These are phyloP conservation scores for Suncus etruscus DNA, from an alignment of 2,113 vertebrate species.

Conservation along the genomic window DNA sequence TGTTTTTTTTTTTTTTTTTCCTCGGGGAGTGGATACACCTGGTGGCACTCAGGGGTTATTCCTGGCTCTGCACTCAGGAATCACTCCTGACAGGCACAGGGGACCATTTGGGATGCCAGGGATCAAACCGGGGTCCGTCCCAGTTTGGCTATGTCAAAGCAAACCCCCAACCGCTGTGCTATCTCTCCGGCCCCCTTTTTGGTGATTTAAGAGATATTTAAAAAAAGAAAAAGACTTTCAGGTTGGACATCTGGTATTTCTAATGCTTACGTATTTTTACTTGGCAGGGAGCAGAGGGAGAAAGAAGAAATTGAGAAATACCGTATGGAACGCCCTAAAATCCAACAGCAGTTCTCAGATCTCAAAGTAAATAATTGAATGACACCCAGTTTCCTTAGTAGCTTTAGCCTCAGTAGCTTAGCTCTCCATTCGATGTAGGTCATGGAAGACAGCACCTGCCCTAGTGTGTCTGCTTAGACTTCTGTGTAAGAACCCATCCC, in stretches of 20 bases:
- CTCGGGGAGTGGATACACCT: too few species aligned
- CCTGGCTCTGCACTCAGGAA: too few species aligned
- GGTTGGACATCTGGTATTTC: neutral
- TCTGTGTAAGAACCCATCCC: too few species aligned
- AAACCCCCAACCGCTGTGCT: too few species aligned
- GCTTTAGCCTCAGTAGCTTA: neutral
- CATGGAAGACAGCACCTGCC: neutral
- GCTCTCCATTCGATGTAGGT: neutral
- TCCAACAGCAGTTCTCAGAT: constrained; percentile 99
- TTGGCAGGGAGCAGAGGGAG: constrained; percentile 94
- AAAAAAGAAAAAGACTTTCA: neutral
- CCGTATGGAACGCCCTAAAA: constrained; percentile 98
- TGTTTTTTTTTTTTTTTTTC: neutral
- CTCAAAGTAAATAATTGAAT: constrained; percentile 91
- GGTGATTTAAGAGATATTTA: neutral
- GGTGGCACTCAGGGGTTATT: too few species aligned
- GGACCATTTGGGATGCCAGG: too few species aligned
- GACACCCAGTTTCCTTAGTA: too few species aligned
- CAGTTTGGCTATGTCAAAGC: too few species aligned
- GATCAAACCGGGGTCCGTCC: too few species aligned
- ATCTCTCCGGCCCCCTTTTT: neutral
- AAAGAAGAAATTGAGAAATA: constrained; percentile 99
- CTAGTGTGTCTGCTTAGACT: too few species aligned
- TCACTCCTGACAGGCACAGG: too few species aligned
- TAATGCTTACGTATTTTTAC: constrained; percentile 11